Evolutionary conservation across 2,113 vertebrate species (phyloP).

Genomic region (Patagioenas fasciata): DNA sequence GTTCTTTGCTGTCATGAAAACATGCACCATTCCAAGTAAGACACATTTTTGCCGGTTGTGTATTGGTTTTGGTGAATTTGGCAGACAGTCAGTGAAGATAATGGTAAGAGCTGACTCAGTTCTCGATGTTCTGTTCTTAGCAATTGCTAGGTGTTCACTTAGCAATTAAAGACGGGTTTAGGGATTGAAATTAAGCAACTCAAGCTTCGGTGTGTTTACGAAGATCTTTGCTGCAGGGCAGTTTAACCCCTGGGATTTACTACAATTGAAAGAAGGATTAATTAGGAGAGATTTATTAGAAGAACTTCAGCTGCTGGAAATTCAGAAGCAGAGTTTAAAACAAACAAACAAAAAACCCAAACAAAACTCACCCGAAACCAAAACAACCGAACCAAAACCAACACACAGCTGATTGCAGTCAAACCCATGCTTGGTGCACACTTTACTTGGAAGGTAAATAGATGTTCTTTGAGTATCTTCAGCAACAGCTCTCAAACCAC

Average conservation of each 20-base stretch:
- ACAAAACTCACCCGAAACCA: not conserved
- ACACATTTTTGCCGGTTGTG: not conserved
- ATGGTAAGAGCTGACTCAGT: not conserved
- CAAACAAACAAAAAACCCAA: not conserved
- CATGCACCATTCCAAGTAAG: not conserved
- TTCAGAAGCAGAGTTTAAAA: not conserved
- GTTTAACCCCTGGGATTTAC: slow-evolving; percentile 2
- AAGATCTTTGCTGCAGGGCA: not conserved
- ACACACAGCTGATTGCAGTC: not conserved
- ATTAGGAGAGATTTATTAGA: not conserved
- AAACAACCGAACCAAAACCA: not conserved
- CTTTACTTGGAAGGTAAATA: not conserved
- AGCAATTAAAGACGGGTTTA: not conserved
- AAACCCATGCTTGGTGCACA: not conserved
- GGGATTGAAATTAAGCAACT: not conserved
- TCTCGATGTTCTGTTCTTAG: not conserved
- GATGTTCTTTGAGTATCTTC: not conserved
- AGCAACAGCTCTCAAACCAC: not conserved
- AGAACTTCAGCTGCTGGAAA: not conserved
- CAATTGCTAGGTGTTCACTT: not conserved
- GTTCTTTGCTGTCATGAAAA: not conserved
- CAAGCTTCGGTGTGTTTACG: not conserved
- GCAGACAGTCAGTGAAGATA: not conserved
- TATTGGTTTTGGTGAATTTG: not conserved
- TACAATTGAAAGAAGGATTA: not conserved